Evolutionary conservation across 2,888 invertebrate species (phyloP).

Genomic region (Pterobdella sp.): DNA sequence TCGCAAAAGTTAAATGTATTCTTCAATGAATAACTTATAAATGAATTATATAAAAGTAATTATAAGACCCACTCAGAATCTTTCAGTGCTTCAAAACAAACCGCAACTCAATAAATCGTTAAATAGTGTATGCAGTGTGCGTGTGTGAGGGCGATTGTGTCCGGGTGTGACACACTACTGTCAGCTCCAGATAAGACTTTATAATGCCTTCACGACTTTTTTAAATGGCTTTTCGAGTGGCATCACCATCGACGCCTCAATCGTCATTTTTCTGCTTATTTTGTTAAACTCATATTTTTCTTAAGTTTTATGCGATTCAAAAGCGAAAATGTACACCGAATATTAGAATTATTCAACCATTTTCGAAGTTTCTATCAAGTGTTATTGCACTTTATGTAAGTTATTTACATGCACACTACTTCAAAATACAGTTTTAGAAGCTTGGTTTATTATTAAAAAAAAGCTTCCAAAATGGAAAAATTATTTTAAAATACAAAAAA

Average conservation of each 20-base stretch:
- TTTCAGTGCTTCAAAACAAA: not conserved
- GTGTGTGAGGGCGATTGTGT: not conserved
- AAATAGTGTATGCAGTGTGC: not conserved
- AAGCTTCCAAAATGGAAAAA: not conserved
- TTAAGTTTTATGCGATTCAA: too few relatives aligned
- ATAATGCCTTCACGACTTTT: not conserved
- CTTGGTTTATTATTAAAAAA: not conserved
- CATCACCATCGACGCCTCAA: not conserved
- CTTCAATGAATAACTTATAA: constrained; percentile 1
- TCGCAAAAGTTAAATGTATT: not conserved
- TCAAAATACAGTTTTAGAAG: not conserved
- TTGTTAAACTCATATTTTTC: not conserved
- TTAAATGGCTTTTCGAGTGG: constrained; percentile 8
- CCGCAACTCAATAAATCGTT: not conserved
- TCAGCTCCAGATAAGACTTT: not conserved
- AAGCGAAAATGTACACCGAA: too few relatives aligned
- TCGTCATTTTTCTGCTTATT: not conserved
- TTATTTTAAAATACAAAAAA: not conserved
- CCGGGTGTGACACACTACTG: not conserved
- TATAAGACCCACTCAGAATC: too few relatives aligned
- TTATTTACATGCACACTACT: not conserved
- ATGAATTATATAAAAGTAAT: too few relatives aligned
- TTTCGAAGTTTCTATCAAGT: too few relatives aligned
- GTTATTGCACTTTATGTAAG: not conserved
- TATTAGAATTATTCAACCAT: too few relatives aligned